These are phyloP conservation scores for Nyleta sp. DNA, from an alignment of 2,888 invertebrate genomes.

Conservation along the genomic window DNA sequence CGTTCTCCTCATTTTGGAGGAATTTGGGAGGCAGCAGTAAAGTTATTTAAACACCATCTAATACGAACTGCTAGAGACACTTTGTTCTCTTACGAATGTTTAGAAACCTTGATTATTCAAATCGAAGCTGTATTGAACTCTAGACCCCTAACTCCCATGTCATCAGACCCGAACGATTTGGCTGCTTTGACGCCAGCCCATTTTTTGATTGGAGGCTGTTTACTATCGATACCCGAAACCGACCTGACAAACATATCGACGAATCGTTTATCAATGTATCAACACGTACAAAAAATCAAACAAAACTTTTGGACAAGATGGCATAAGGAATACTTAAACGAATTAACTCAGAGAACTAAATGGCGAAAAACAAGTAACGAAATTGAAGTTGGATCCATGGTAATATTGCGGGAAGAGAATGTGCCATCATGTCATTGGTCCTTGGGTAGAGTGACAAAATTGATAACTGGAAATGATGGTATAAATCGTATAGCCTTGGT, in stretches of 20 bases:
- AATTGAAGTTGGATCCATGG: conserved; percentile 4
- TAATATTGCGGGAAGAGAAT: conserved; percentile 17
- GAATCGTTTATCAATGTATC: conserved; percentile 56
- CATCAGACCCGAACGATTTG: conserved; percentile 23
- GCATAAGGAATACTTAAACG: conserved; percentile 40
- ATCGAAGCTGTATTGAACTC: conserved; percentile 23
- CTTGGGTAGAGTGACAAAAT: conserved; percentile 15
- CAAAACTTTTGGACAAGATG: conserved; percentile 58
- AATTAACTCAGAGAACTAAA: conserved; percentile 1
- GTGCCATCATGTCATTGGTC: conserved; percentile 19
- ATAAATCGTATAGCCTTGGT: conserved; percentile 1
- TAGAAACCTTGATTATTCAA: conserved; percentile 12
- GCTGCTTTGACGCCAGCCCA: conserved; percentile 18
- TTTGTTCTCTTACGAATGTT: conserved; percentile 15
- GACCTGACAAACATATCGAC: conserved; percentile 2
- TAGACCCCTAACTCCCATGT: conserved; percentile 12
- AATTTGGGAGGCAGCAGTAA: background rate
- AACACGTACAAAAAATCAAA: conserved; percentile 54
- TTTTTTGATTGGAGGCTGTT: conserved; percentile 8
- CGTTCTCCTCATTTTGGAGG: conserved; percentile 29
- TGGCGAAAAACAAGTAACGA: conserved; percentile 1
- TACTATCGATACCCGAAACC: conserved; percentile 5
- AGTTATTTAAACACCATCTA: conserved; percentile 25
- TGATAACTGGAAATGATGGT: background rate
- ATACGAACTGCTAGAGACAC: background rate